Percentiles rank a stretch among this genome's conserved stretches.
phyloP scores from a whole-genome alignment of 2,113 vertebrate species.

The Syngnathus typhle region DNA sequence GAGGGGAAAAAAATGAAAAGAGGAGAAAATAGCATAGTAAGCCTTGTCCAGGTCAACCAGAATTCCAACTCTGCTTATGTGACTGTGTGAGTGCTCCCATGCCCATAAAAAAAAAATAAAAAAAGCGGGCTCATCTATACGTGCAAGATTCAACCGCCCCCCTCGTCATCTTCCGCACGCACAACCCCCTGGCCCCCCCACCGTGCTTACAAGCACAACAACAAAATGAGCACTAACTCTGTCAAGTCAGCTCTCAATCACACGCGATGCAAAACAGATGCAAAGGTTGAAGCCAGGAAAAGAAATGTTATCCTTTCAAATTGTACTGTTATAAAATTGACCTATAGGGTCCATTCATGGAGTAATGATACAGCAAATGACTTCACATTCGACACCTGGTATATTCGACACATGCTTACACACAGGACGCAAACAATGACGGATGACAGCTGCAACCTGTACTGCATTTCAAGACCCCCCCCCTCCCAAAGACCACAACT shows the following conservation, averaged over 20 bases:
- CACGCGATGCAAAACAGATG: slow-evolving; percentile 51
- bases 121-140: slow-evolving; percentile 57
- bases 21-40: slow-evolving; percentile 26
- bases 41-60: slow-evolving; percentile 14
- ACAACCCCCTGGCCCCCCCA: slow-evolving; percentile 25
- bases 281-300: background rate
- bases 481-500: background rate
- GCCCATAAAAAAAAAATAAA: slow-evolving; percentile 34
- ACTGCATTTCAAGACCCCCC: slow-evolving; percentile 6
- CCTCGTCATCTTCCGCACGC: slow-evolving; percentile 45
- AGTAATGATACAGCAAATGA: background rate
- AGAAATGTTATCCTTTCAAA: slow-evolving; percentile 23
- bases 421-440: slow-evolving; percentile 26
- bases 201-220: slow-evolving; percentile 54
- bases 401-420: background rate
- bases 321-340: slow-evolving; percentile 15
- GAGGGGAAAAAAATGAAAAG: slow-evolving; percentile 20
- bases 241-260: slow-evolving; percentile 52
- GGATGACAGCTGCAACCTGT: slow-evolving; percentile 58
- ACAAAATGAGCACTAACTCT: slow-evolving; percentile 61
- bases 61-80: slow-evolving; percentile 23
- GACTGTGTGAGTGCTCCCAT: slow-evolving; percentile 18
- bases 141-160: slow-evolving; percentile 52
- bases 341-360: slow-evolving; percentile 1
- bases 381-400: slow-evolving; percentile 1